Evolutionary conservation across 1,140 invertebrate genomes (phyloP).

Genomic region (Tenebrio molitor): DNA sequence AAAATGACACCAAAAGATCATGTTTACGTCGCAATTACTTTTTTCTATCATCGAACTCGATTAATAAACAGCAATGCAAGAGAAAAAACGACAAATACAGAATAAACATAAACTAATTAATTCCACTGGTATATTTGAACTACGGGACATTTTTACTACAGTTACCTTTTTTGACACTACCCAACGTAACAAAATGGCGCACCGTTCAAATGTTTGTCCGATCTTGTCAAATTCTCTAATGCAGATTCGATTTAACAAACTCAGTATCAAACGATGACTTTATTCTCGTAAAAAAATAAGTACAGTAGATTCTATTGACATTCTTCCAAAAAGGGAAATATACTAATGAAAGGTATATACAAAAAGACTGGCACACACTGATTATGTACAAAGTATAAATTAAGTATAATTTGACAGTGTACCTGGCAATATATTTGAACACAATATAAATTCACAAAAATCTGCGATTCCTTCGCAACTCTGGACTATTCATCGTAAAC

Average conservation of each 20-base stretch:
- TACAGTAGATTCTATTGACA: not conserved
- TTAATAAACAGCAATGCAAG: no score
- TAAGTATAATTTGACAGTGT: not conserved
- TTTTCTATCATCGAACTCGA: not conserved
- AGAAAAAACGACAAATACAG: no score
- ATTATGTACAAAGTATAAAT: conserved; percentile 23
- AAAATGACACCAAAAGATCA: not conserved
- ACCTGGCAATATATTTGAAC: conserved; percentile 17
- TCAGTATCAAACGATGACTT: conserved; percentile 11
- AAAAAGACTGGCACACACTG: conserved; percentile 10
- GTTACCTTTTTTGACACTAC: no score
- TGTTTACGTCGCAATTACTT: not conserved
- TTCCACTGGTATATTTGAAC: no score
- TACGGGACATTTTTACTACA: no score
- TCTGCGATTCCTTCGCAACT: conserved; percentile 57
- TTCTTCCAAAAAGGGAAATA: not conserved
- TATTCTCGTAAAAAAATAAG: conserved; percentile 34
- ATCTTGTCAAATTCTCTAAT: no score
- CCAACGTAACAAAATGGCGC: no score
- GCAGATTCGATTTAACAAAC: no score
- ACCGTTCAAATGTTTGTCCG: no score
- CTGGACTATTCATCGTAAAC: conserved; percentile 58
- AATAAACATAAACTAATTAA: no score
- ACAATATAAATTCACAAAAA: conserved; percentile 51
- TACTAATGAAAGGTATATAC: not conserved